phyloP scores from a whole-genome alignment of 2,888 invertebrate species.

The Mycogona germanica region DNA sequence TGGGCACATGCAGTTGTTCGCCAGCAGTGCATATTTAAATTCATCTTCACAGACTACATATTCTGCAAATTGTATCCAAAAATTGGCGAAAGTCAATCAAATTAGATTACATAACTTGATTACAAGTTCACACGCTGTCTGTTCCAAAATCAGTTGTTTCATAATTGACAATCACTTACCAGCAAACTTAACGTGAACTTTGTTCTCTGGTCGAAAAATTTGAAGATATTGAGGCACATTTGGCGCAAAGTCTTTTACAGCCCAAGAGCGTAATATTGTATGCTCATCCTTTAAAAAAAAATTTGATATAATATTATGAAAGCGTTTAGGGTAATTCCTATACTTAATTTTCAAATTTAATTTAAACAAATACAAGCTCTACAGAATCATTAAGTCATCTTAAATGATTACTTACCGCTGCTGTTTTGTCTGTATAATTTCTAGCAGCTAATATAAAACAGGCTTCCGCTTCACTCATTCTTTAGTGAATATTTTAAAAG shows the following conservation, averaged over 20 bases:
- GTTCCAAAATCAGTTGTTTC: too few relatives aligned
- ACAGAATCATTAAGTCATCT: neutral
- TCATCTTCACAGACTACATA: constrained; percentile 98
- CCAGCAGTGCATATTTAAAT: constrained; percentile 93
- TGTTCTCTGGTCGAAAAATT: constrained; percentile 96
- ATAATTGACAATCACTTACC: constrained; percentile 32
- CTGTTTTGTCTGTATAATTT: constrained; percentile 91
- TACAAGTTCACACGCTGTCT: too few relatives aligned
- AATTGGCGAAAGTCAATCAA: neutral
- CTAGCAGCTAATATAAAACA: constrained; percentile 94
- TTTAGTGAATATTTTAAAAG: constrained; percentile 24
- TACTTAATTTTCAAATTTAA: neutral
- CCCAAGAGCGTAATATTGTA: constrained; percentile 80
- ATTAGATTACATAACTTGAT: too few relatives aligned
- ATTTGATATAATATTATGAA: too few relatives aligned
- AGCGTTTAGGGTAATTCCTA: neutral
- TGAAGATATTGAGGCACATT: constrained; percentile 95
- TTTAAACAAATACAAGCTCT: neutral
- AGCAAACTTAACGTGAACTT: constrained; percentile 96
- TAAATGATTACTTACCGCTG: constrained; percentile 51
- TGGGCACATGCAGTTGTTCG: constrained; percentile 97
- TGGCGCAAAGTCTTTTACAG: constrained; percentile 96
- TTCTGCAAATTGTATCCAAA: constrained; percentile 41
- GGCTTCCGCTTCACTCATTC: constrained; percentile 95
- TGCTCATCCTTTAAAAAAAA: constrained; percentile 51